phyloP scores from a whole-genome alignment of 2,888 invertebrate species.

The Leucozona laternaria region DNA sequence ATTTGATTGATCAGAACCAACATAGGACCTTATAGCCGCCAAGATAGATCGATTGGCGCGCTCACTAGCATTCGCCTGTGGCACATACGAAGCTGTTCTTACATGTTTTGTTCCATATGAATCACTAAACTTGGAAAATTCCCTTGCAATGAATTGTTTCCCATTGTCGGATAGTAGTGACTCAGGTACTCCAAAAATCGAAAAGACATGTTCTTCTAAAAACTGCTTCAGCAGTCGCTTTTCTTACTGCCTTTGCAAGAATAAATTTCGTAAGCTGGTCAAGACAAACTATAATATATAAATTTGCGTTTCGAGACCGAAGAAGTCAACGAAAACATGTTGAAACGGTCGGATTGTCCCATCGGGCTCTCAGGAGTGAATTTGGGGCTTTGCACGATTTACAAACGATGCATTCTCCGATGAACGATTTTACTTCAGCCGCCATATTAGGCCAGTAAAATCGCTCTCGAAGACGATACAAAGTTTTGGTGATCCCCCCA shows the following conservation, averaged over 20 bases:
- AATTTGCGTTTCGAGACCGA: neutral
- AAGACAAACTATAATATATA: neutral
- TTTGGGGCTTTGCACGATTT: neutral
- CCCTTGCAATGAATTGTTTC: too few relatives aligned
- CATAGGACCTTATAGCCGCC: neutral
- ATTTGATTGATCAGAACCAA: neutral
- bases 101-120: too few relatives aligned
- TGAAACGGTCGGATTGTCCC: neutral
- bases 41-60: neutral
- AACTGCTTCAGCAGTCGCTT: neutral
- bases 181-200: neutral
- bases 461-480: too few relatives aligned
- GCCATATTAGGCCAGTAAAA: too few relatives aligned
- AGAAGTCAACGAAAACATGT: neutral
- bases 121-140: too few relatives aligned
- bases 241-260: neutral
- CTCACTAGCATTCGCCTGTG: too few relatives aligned
- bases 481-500: too few relatives aligned
- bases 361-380: neutral
- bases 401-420: neutral
- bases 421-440: neutral
- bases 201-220: neutral
- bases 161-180: too few relatives aligned
- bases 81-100: too few relatives aligned
- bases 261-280: neutral